A percentile compares a stretch with the other conserved stretches of the same genome.
These are phyloP conservation scores for Ovis aries DNA, from an alignment of 2,113 vertebrate genomes.

Conservation along the genomic window ARS-UI_Ramb_v3.0 NC_056074.1:23012001-23012500, in stretches of 20 bases:
- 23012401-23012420: not conserved
- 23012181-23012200: conserved; percentile 28
- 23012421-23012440: not conserved
- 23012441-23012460: not conserved
- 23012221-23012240: conserved; percentile 17
- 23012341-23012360: not conserved
- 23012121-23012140: not conserved
- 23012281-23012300: not conserved
- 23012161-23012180: conserved; percentile 17
- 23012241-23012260: conserved; percentile 12
- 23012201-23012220: conserved; percentile 49
- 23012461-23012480: not conserved
- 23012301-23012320: not conserved
- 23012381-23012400: not conserved
- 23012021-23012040: conserved; percentile 45
- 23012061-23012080: not conserved
- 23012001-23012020: conserved; percentile 65
- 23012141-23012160: conserved; percentile 45
- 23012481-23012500: not conserved
- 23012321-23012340: not conserved
- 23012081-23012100: not conserved
- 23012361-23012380: not conserved
- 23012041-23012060: conserved; percentile 31
- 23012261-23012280: not conserved
- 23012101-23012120: not conserved